phyloP scores from a whole-genome alignment of 2,888 invertebrate genomes.

The Ferdinandea cuprea region DNA sequence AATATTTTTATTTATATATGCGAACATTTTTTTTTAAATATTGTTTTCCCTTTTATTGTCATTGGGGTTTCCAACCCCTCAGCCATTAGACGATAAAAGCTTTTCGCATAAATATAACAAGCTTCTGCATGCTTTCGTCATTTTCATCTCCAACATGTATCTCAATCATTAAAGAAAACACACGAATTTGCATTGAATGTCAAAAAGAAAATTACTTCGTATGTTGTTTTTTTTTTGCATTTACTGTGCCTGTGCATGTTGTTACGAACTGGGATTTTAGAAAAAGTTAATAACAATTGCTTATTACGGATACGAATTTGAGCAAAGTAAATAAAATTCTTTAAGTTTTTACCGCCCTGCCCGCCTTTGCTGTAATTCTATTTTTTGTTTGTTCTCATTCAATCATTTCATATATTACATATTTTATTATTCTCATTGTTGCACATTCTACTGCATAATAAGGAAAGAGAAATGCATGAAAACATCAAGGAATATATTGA shows the following conservation, averaged over 20 bases:
- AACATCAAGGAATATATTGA: not conserved
- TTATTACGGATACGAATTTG: not conserved
- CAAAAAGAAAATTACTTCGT: not conserved
- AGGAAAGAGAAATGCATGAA: not conserved
- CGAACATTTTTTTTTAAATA: not conserved
- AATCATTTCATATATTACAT: not conserved
- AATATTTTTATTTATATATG: not conserved
- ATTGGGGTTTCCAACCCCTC: conserved; percentile 6
- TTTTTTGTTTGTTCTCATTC: not conserved
- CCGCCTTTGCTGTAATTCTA: not conserved
- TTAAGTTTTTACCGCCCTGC: conserved; percentile 11
- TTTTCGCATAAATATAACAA: conserved; percentile 13
- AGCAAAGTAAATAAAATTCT: not conserved
- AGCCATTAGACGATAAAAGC: conserved; percentile 22
- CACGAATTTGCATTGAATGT: not conserved
- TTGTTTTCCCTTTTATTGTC: conserved; percentile 8
- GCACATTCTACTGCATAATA: not conserved
- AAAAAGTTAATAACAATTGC: not conserved
- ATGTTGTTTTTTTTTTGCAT: not conserved
- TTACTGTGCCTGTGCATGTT: not conserved
- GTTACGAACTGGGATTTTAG: conserved; percentile 5
- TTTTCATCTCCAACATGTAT: conserved; percentile 15
- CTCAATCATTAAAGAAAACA: not conserved
- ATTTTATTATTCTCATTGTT: not conserved
- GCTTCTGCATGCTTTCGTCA: conserved; percentile 18